Base-by-base conservation (phyloP, 1,140 invertebrate species). In the Lucilia sericata region DNA sequence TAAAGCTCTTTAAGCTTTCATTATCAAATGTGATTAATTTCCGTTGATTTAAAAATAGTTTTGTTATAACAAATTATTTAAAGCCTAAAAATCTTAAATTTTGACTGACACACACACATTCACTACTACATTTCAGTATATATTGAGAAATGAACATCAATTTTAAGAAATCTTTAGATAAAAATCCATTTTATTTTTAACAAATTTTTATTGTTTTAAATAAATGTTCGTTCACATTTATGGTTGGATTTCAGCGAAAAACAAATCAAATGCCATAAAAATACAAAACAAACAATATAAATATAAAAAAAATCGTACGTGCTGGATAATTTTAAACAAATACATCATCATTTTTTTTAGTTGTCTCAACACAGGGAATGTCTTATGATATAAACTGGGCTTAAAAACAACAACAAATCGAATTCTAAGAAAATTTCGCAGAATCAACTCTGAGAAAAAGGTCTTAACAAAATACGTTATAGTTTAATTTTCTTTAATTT, bases 261-360 rank as follows among this genome's bases (percentile, higher is more conserved):
- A 70, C 65, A 70, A 70, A 70, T 70, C 65, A 70, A 70, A 70
- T 70, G 65, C 65, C 65, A 70, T 70, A 70, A 70, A 70, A 70
- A 70, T 70, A 70, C 65, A 70, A 70, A 19, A 7, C 55, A 17
- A 60, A 60, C 55, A 60, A 60, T 60, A 60, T 60, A 60, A 60
- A 60, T 60, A 70, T 25, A 70, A 12, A 51, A 7, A 51, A 13
- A 70, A 70, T 70, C 65, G 65, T 70, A 70, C 65, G 65, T 70
- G 65, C 65, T 70, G 65, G 65, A 70, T 70, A 19, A 70, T 70
- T 21, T 70, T 70, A 19, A 70, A 70, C 65, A 70, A 70, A 70
- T 70, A 70, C 65, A 70, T 70, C 65, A 70, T 70, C 65, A 55
- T 70, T 8, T 21, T 70, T 7, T 25, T 25, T 70, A 21, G 1